Evolutionary conservation across 1,140 invertebrate genomes (phyloP), one percentile per base, ranked within the genome.

Genomic region (Apocrypta bakeri): DNA sequence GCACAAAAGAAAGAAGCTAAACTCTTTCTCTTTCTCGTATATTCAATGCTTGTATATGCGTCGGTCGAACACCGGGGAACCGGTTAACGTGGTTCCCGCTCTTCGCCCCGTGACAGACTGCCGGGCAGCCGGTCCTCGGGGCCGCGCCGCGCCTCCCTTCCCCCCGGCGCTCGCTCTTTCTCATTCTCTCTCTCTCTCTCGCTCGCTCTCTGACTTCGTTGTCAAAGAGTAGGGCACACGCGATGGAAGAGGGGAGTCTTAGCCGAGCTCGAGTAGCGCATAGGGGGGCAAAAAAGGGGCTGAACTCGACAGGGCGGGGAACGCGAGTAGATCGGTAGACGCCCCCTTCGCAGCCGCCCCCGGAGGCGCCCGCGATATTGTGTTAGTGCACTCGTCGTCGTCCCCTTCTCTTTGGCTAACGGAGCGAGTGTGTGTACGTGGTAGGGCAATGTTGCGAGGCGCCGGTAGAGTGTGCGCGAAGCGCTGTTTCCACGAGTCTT

Each of bases 71-170:
- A 72, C 40, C 74, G 81, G 86, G 87, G 87, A 91, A 91, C 88
- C 89, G 89, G 87, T 91, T 91, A 87, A 88, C 88, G 91, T 92
- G 89, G 89, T 92, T 90, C 89, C 90, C 90, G 91, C 89, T 91
- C 89, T 91, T 91, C 88, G 89, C 90, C 88, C 89, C 90, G 91
- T 91, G 90, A 91, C 87, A 90, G 91, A 92, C 91, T 92, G 91
- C 88, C 91, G 89, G 87, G 87, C 84, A 87, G 88, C 84, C 87
- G 89, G 86, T 48, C 56, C 77, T 83, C 69, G 82, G 72, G 61
- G 71, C 71, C 77, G 82, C 77, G 71, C 77, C 68, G 82, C n/a
- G 79, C 66, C 77, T 83, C 82, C 82, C 77, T 79, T 77, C 68
- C 88, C 85, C 84, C 86, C 86, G 80, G 29, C 27, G 21, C 48